These are phyloP conservation scores for Pemphredon lugubris DNA, from an alignment of 2,888 invertebrate genomes.

Conservation along the genomic window DNA sequence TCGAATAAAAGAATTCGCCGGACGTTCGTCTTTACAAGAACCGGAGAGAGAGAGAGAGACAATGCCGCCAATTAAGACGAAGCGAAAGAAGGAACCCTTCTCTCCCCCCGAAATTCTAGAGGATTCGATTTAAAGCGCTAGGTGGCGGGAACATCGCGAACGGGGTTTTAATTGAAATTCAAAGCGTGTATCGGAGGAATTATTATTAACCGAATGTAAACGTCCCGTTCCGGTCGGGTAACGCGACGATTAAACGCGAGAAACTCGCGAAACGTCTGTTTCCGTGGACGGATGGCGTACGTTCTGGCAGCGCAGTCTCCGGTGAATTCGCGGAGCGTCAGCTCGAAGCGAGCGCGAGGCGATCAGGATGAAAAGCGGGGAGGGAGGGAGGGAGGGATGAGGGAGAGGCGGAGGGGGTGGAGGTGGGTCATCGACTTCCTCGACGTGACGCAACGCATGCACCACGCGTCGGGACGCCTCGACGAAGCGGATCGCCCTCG, in stretches of 20 bases:
- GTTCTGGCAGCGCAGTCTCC: background rate
- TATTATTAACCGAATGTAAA: no score
- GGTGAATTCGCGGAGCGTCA: background rate
- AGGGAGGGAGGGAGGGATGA: conserved; percentile 25
- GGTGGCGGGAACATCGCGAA: no score
- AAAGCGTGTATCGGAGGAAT: no score
- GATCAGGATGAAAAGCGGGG: conserved; percentile 5
- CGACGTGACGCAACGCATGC: conserved; percentile 59
- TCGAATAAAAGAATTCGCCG: conserved; percentile 48
- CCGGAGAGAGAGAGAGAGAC: background rate
- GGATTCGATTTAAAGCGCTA: background rate
- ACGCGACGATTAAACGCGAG: no score
- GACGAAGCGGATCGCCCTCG: conserved; percentile 57
- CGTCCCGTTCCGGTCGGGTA: no score
- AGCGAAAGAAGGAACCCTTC: background rate
- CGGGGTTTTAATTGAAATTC: no score
- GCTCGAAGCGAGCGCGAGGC: background rate
- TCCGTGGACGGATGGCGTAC: no score
- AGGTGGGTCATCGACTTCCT: conserved; percentile 68
- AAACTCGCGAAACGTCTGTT: no score
- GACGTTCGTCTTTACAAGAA: conserved; percentile 1
- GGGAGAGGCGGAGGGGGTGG: conserved; percentile 35
- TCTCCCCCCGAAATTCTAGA: background rate
- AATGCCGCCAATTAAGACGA: background rate
- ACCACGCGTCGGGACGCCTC: conserved; percentile 44